Evolutionary conservation across 2,113 vertebrate genomes (phyloP).

Genomic region (Tyrannus savana): DNA sequence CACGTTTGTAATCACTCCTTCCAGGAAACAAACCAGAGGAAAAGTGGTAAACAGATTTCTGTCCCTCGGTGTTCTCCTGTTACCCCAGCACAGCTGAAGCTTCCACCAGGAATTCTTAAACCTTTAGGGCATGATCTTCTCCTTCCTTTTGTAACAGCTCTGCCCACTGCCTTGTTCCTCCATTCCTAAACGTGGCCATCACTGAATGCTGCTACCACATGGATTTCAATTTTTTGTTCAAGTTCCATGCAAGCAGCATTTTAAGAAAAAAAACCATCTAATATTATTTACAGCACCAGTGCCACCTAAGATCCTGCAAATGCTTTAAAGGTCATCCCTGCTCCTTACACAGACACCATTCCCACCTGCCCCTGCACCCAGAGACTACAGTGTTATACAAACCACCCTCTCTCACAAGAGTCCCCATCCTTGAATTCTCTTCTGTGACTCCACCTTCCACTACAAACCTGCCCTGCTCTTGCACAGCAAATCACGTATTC

Average conservation of each 20-base stretch:
- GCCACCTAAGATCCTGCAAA: not conserved
- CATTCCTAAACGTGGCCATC: rapidly evolving
- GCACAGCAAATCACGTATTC: not conserved
- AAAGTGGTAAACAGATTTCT: not conserved
- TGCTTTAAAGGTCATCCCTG: not conserved
- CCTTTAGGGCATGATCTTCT: not conserved
- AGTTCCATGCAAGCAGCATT: not conserved
- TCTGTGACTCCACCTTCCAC: not conserved
- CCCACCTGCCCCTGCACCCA: not conserved
- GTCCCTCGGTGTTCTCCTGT: not conserved
- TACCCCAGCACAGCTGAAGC: not conserved
- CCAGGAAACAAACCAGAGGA: not conserved
- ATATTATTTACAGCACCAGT: not conserved
- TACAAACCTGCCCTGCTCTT: not conserved
- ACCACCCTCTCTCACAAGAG: not conserved
- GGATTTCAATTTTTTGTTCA: too few species aligned
- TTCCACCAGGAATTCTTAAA: not conserved
- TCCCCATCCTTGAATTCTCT: not conserved
- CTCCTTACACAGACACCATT: not conserved
- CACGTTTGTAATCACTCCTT: not conserved
- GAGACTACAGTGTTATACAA: not conserved
- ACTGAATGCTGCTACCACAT: rapidly evolving
- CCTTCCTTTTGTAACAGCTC: not conserved
- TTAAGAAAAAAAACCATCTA: not conserved
- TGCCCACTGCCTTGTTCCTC: not conserved